These are phyloP conservation scores for Nannoperca obscura DNA, from an alignment of 2,797 vertebrate species.

Conservation along the genomic window DNA sequence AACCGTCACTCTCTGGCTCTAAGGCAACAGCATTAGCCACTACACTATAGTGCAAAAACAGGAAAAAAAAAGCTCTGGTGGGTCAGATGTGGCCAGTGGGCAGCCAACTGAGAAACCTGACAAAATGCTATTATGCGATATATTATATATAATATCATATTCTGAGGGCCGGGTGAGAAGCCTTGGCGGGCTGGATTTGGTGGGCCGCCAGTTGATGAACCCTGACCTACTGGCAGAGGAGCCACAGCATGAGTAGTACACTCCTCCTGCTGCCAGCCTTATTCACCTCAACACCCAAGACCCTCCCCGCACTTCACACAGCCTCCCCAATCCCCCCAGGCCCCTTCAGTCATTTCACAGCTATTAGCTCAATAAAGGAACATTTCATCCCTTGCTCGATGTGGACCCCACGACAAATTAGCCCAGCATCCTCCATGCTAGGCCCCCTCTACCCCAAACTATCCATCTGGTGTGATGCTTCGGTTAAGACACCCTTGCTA, in stretches of 20 bases:
- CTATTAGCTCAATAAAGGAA: slow-evolving; percentile 75
- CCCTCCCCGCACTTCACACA: not conserved
- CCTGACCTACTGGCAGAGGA: not conserved
- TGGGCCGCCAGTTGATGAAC: no score
- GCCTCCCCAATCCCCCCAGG: slow-evolving; percentile 19
- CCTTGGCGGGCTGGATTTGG: no score
- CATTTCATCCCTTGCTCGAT: slow-evolving; percentile 52
- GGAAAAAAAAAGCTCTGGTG: no score
- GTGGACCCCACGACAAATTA: slow-evolving; percentile 69
- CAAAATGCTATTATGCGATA: no score
- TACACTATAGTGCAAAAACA: no score
- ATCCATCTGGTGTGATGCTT: slow-evolving; percentile 24
- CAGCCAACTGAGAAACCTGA: no score
- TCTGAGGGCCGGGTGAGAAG: no score
- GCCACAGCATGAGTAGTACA: not conserved
- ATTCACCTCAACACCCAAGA: not conserved
- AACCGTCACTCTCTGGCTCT: no score
- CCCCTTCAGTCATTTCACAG: slow-evolving; percentile 72
- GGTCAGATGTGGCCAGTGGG: no score
- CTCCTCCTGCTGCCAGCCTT: not conserved
- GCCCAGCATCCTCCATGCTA: slow-evolving; percentile 30
- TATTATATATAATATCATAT: no score
- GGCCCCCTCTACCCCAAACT: not conserved
- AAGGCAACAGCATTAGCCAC: no score
- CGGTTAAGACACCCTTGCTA: not conserved